Conservation (phyloP, 2,797 vertebrate genomes). For the Podarcis lilfordi region DNA sequence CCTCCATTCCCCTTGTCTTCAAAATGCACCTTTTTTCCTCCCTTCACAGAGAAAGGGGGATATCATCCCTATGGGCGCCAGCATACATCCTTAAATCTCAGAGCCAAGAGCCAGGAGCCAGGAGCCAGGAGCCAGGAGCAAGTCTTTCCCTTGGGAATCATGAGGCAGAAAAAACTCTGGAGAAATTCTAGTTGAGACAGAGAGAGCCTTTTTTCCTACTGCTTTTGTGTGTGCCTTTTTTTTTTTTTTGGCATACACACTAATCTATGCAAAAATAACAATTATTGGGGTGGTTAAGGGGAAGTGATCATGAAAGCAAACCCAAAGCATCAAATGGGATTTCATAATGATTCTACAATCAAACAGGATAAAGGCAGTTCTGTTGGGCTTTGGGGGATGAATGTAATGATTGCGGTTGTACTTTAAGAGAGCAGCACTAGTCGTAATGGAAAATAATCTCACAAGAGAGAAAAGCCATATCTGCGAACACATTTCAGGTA, state of each 20-base stretch:
- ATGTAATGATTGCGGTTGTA: slow-evolving; percentile 61
- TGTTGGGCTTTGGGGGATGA: slow-evolving; percentile 52
- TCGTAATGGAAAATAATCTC: slow-evolving; percentile 67
- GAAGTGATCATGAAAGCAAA: slow-evolving; percentile 54
- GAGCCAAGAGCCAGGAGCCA: no score
- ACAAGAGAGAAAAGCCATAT: slow-evolving; percentile 71
- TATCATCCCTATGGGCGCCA: neutral
- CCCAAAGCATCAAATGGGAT: slow-evolving; percentile 54
- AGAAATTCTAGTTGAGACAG: neutral
- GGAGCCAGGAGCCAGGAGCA: no score
- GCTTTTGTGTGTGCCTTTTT: slow-evolving; percentile 43
- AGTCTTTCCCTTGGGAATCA: neutral
- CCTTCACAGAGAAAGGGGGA: no score
- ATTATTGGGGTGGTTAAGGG: slow-evolving; percentile 1
- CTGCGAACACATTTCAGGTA: slow-evolving; percentile 67
- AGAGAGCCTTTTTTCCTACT: slow-evolving; percentile 30
- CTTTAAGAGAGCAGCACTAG: slow-evolving; percentile 61
- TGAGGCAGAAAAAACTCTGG: neutral
- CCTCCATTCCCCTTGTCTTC: no score
- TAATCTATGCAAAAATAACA: slow-evolving; percentile 61
- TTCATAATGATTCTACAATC: slow-evolving; percentile 65
- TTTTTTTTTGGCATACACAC: slow-evolving; percentile 24
- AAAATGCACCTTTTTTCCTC: no score
- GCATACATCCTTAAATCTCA: neutral
- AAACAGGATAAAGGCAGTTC: slow-evolving; percentile 72